These are phyloP conservation scores for Notamacropus eugenii DNA, from an alignment of 2,797 vertebrate species.

Conservation along the genomic window DNA sequence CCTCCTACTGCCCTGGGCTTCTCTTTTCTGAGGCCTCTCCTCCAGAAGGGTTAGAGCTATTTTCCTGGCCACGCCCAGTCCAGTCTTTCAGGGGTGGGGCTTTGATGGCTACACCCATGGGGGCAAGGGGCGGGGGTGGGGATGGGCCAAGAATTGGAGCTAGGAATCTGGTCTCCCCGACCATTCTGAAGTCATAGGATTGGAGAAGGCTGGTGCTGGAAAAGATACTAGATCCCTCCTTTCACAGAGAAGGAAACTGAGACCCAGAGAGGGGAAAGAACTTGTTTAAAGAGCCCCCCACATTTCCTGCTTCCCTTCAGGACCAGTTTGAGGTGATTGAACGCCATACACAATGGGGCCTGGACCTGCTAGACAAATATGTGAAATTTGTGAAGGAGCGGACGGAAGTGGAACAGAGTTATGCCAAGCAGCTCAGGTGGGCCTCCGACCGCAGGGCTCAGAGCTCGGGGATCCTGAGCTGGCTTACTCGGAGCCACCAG, in stretches of 20 bases:
- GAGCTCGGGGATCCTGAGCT: background rate
- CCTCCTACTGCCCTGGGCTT: background rate
- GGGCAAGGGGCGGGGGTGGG: background rate
- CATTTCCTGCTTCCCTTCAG: slow-evolving; percentile 76
- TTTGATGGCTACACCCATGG: background rate
- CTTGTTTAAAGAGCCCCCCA: background rate
- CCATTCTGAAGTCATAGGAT: slow-evolving; percentile 45
- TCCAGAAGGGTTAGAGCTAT: background rate
- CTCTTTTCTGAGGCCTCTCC: background rate
- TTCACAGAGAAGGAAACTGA: background rate
- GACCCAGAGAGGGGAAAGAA: background rate
- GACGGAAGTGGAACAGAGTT: slow-evolving; percentile 92
- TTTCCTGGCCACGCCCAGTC: background rate
- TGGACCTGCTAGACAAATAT: slow-evolving; percentile 94
- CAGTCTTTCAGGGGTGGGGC: background rate
- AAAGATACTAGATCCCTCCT: background rate
- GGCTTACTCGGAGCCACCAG: background rate
- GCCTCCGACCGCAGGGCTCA: background rate
- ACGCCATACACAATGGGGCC: slow-evolving; percentile 93
- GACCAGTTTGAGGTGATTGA: slow-evolving; percentile 94
- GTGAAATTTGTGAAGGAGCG: slow-evolving; percentile 95
- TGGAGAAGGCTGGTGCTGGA: background rate
- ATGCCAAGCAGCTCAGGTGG: slow-evolving; percentile 94
- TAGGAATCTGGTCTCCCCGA: slow-evolving; percentile 67
- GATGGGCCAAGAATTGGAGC: slow-evolving; percentile 73